phyloP scores from a whole-genome alignment of 2,797 vertebrate species.

The Pseudopleuronectes americanus region DNA sequence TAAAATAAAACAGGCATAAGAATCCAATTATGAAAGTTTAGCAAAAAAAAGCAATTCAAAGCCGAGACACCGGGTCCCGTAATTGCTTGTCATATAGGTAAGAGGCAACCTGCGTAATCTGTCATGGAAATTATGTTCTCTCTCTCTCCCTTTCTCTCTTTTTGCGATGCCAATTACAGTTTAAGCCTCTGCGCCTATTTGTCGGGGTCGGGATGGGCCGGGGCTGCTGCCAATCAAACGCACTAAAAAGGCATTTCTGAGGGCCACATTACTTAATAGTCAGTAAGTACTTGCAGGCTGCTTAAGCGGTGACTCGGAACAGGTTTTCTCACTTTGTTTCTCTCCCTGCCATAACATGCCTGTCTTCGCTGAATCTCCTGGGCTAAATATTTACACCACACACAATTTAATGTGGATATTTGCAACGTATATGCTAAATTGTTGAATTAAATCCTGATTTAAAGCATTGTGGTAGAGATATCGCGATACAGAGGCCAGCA shows the following conservation, averaged over 20 bases:
- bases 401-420: conserved; percentile 7
- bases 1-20: conserved; percentile 56
- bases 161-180: conserved; percentile 55
- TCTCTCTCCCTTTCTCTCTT: background rate
- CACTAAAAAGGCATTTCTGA: conserved; percentile 38
- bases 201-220: conserved; percentile 39
- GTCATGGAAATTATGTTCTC: conserved; percentile 42
- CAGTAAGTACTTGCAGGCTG: conserved; percentile 41
- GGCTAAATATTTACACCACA: conserved; percentile 40
- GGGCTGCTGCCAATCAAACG: conserved; percentile 68
- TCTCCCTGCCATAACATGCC: conserved; percentile 48
- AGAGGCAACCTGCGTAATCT: conserved; percentile 48
- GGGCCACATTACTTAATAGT: conserved; percentile 57
- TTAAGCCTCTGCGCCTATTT: conserved; percentile 43
- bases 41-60: conserved; percentile 58
- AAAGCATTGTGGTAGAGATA: conserved; percentile 2
- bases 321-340: conserved; percentile 4
- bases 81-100: conserved; percentile 70
- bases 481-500: too few relatives aligned
- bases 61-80: conserved; percentile 45
- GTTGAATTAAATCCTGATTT: conserved; percentile 39
- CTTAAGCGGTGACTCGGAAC: conserved; percentile 50
- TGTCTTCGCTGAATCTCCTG: conserved; percentile 12
- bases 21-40: conserved; percentile 57
- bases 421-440: conserved; percentile 14